Conservation (phyloP, 2,888 invertebrate genomes). For the Agonum fuliginosum region DNA sequence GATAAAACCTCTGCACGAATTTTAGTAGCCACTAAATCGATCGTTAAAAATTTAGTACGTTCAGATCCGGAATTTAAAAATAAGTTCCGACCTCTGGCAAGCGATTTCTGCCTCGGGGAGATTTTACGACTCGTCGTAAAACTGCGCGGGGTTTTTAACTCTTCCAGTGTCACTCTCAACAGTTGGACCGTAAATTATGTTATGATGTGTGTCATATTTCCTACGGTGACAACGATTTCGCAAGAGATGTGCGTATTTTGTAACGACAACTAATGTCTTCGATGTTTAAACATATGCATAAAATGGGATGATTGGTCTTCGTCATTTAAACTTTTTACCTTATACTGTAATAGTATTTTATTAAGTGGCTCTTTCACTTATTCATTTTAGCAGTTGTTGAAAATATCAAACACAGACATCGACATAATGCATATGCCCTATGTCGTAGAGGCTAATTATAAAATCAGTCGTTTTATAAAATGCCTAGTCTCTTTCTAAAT, state of each 20-base stretch:
- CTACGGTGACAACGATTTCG: constrained; percentile 6
- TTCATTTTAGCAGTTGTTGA: no score
- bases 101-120: not conserved
- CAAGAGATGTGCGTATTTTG: constrained; percentile 12
- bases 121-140: constrained; percentile 46
- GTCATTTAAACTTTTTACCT: no score
- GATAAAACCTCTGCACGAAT: constrained; percentile 22
- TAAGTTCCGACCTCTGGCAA: constrained; percentile 32
- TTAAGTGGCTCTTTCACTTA: no score
- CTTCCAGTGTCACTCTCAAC: constrained; percentile 44
- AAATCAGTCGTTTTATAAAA: no score
- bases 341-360: no score
- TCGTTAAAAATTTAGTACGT: constrained; percentile 47
- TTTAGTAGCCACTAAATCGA: constrained; percentile 46
- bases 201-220: constrained; percentile 51
- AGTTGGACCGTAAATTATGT: constrained; percentile 43
- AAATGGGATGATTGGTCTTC: no score
- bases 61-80: constrained; percentile 50
- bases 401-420: no score
- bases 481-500: no score
- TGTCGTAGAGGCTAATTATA: no score
- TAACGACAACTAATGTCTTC: constrained; percentile 9
- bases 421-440: no score
- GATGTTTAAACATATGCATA: constrained; percentile 3
- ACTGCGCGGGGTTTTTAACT: constrained; percentile 39